A percentile compares a stretch with the other conserved stretches of the same genome.
Conservation (phyloP, 1,140 invertebrate genomes). For the Zophobas morio region DNA sequence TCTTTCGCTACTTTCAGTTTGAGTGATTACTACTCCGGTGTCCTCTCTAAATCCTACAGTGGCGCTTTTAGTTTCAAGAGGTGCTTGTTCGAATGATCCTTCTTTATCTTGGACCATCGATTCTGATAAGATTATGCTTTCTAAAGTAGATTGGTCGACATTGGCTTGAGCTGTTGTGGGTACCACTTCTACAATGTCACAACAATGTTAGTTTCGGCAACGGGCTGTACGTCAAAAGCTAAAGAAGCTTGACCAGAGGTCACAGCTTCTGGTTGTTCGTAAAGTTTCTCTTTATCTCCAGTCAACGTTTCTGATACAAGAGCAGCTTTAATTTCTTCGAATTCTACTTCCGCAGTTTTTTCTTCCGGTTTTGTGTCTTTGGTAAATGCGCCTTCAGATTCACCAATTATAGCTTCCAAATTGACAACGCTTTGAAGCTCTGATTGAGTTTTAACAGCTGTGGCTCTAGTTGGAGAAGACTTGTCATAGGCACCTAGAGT, state of each 20-base stretch:
- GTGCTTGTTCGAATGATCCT: conserved; percentile 57
- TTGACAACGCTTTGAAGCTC: conserved; percentile 63
- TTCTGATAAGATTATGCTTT: conserved; percentile 64
- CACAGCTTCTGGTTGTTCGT: conserved; percentile 62
- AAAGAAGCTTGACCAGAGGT: conserved; percentile 63
- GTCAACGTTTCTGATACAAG: conserved; percentile 56
- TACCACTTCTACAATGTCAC: conserved; percentile 57
- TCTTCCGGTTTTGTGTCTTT: conserved; percentile 53
- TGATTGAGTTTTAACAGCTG: conserved; percentile 58
- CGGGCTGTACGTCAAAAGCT: conserved; percentile 65
- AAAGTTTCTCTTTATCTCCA: conserved; percentile 70
- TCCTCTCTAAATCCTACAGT: conserved; percentile 60
- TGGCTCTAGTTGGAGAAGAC: conserved; percentile 49
- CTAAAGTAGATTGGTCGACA: conserved; percentile 63
- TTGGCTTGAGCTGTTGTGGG: conserved; percentile 60
- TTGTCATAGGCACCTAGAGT: conserved; percentile 59
- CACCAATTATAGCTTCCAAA: conserved; percentile 63
- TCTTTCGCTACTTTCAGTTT: conserved; percentile 45
- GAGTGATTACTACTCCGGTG: conserved; percentile 56
- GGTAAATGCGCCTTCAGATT: conserved; percentile 62
- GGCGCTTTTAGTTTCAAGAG: conserved; percentile 57
- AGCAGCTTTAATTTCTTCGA: conserved; percentile 59
- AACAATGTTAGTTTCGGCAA: conserved; percentile 67
- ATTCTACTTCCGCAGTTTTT: conserved; percentile 60
- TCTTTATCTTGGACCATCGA: conserved; percentile 64